phyloP scores from a whole-genome alignment of 1,140 invertebrate genomes.

The Ceratitis capitata region DNA sequence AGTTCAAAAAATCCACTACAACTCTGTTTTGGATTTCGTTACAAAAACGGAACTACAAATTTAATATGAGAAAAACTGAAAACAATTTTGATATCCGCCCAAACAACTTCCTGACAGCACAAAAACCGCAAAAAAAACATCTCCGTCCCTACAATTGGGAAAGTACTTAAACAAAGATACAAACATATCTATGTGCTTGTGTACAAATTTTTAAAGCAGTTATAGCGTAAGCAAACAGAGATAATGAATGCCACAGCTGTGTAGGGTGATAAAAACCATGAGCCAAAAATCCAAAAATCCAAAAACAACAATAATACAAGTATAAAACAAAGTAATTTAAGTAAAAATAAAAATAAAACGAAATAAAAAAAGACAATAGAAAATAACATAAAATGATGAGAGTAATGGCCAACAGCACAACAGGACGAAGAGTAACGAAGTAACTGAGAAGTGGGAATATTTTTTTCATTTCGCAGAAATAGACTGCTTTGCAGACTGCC shows the following conservation, averaged over 20 bases:
- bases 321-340: background rate
- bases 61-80: background rate
- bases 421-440: too few relatives aligned
- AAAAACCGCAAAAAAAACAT: background rate
- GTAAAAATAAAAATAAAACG: background rate
- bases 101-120: background rate
- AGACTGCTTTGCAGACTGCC: too few relatives aligned
- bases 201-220: background rate
- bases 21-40: background rate
- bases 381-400: background rate
- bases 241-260: background rate
- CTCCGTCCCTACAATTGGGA: background rate
- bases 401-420: too few relatives aligned
- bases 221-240: background rate
- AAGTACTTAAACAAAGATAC: background rate
- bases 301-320: background rate
- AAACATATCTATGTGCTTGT: background rate
- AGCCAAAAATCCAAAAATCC: background rate
- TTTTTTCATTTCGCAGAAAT: too few relatives aligned
- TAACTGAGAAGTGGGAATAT: too few relatives aligned
- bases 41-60: background rate
- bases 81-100: background rate
- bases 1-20: background rate
- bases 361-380: background rate
- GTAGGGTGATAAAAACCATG: background rate